Base-by-base conservation (phyloP, 2,888 invertebrate genomes). In the Hydropsyche betteni region DNA sequence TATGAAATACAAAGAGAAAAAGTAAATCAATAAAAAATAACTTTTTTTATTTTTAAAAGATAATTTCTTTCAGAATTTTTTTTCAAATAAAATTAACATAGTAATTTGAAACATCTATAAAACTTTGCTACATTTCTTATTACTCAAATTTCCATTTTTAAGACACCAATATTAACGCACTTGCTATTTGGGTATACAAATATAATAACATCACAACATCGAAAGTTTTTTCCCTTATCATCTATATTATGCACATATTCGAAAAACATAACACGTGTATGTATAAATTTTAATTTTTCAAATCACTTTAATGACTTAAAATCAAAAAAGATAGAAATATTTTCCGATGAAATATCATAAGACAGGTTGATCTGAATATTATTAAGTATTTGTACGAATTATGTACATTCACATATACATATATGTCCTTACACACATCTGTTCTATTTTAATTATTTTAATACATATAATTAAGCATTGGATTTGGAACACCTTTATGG, bases 181-280 rank as follows among this genome's bases (percentile, higher is more conserved):
- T 12, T 58, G 55, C 72, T 72, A 72, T 72, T 64, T 58, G 72
- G 72, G 72, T 72, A 75, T 75, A 74, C 64, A 75, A 71, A 75
- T 71, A 75, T 75, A 75, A 68, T 70, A 75, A 75, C 71, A 51
- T 75, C 71, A 75, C 75, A 71, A 75, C 75, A 75, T 75, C 75
- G 52, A 75, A 74, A 68, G 50, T 38, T 61, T 72, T 72, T 64
- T 50, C 36, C 58, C 58, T 72, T 55, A 64, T 34, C 61, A 61
- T 58, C 5, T 69, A 70, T 53, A 14, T 70, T 14, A 53, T 69
- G 64, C 64, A 34, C 44, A 69, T 51, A 51, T 69, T 38, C 68
- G 24, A 24, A 24, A 34, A 33, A 64, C 33, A 64, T 64, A 16
- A 70, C 34, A 34, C 34, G 6, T 38, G 51, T 53, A 24, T 34